Base-by-base conservation (phyloP, 2,113 vertebrate species). In the Pterocles orientalis region DNA sequence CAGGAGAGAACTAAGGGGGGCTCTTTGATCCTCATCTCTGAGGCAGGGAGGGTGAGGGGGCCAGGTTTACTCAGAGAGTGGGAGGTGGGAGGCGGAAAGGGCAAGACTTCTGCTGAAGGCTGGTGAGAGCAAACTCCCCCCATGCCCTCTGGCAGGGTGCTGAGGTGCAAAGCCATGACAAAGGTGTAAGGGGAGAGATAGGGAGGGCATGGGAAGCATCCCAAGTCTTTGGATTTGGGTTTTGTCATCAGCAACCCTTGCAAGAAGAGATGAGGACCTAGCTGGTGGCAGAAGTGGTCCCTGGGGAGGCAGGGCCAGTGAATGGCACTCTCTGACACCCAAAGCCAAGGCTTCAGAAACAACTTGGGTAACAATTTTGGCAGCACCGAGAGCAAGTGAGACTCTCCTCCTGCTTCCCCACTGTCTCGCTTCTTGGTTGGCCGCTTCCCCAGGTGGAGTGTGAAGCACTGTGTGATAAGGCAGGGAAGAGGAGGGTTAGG, bases 321-420 rank as follows among this genome's bases (percentile, higher is more conserved):
- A 73, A 47, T 0, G 2, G 11, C 4, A 0, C 26, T 43, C 20
- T 54, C 66, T 0, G 0, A 54, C 26, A 82, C 23, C 9, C 56
- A 62, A 86, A 78, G 51, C 24, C 36, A 65, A 68, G 41, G 13
- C 8, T 62, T 66, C 71, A 77, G 47, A 77, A 83, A 29, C 43
- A 88, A 73, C 0, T 1, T 6, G 19, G 2, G 21, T 41, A 85
- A 82, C 2, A 1, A 72, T 72, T 83, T 62, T 83, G 62, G 66
- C 60, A 93, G 64, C 18, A 18, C 33, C 9, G 18, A 54, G 28
- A 47, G 24, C 0, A 1, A 92, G 39, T 28, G 39, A 93, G 68
- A 69, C 0, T 1, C 31, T 82, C 62, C 75, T 92, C 69, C 78
- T 51, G 39, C 17, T 93, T 87, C 78, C 43, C 78, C n/a, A 33